Percentiles rank a stretch among this genome's conserved stretches.
Conservation (phyloP, 2,888 invertebrate genomes). For the Ligdia adustata region DNA sequence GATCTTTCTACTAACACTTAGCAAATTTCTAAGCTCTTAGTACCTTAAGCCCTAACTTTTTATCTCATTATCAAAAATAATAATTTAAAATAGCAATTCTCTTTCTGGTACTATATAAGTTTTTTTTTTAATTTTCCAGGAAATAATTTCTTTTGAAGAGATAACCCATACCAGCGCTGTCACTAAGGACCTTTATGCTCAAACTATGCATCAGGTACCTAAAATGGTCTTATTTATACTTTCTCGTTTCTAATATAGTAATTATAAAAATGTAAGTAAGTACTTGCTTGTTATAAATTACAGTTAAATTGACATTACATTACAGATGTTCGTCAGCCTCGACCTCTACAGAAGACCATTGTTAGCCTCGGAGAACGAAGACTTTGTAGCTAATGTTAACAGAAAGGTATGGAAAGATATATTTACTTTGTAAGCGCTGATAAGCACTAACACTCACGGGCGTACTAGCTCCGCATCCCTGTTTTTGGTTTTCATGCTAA, state of each 20-base stretch:
- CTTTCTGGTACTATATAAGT: too few relatives aligned
- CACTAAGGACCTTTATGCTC: conserved; percentile 63
- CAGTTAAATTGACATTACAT: conserved; percentile 28
- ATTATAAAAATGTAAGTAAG: not conserved
- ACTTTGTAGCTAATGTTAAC: conserved; percentile 83
- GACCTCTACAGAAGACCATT: conserved; percentile 75
- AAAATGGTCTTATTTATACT: not conserved
- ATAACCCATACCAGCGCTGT: conserved; percentile 37
- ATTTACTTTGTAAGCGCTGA: too few relatives aligned
- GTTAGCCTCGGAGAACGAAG: conserved; percentile 81
- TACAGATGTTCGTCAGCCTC: conserved; percentile 74
- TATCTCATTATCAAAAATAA: too few relatives aligned
- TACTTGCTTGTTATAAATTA: too few relatives aligned
- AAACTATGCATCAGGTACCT: conserved; percentile 73
- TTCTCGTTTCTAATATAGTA: too few relatives aligned
- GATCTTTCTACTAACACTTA: too few relatives aligned
- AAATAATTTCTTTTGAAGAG: conserved; percentile 68
- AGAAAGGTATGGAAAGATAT: conserved; percentile 66
- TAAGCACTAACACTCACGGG: too few relatives aligned
- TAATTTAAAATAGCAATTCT: too few relatives aligned
- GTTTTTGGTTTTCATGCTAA: too few relatives aligned
- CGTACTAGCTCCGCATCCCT: too few relatives aligned
- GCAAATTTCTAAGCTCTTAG: too few relatives aligned
- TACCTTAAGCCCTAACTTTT: too few relatives aligned
- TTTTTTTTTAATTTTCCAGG: conserved; percentile 46